A percentile compares a stretch with the other conserved stretches of the same genome.
Conservation (phyloP, 1,140 invertebrate species). For the Micrasema longulum region DNA sequence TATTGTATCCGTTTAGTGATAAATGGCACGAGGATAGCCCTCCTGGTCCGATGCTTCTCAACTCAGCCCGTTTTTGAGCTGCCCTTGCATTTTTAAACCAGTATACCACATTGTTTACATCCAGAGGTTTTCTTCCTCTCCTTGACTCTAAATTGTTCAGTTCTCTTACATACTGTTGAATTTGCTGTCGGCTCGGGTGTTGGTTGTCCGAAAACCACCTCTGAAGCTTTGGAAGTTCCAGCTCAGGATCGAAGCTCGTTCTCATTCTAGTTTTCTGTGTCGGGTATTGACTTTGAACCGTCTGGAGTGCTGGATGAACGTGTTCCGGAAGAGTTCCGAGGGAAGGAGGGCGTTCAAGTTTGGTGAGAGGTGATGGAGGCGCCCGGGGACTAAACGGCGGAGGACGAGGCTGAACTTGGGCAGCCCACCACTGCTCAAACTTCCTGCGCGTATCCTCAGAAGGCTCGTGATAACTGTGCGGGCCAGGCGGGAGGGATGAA, state of each 20-base stretch:
- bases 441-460: constrained; percentile 81
- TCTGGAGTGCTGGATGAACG: constrained; percentile 77
- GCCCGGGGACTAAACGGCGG: constrained; percentile 70
- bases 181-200: constrained; percentile 93
- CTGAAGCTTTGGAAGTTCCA: constrained; percentile 94
- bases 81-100: constrained; percentile 99
- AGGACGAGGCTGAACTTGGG: constrained; percentile 72
- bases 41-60: constrained; percentile 69
- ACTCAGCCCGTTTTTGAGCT: constrained; percentile 90
- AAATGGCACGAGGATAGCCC: constrained; percentile 69
- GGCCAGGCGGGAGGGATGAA: constrained; percentile 70
- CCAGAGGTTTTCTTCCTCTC: constrained; percentile 90
- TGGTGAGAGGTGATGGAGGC: constrained; percentile 68
- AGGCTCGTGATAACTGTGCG: constrained; percentile 72
- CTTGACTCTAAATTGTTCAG: constrained; percentile 92
- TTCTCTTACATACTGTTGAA: constrained; percentile 94
- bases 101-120: constrained; percentile 97
- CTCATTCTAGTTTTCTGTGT: constrained; percentile 92
- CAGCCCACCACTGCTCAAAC: constrained; percentile 82
- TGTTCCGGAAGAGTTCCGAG: constrained; percentile 64
- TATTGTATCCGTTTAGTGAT: constrained; percentile 73
- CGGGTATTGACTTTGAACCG: constrained; percentile 79
- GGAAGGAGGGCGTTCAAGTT: constrained; percentile 63
- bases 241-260: constrained; percentile 94
- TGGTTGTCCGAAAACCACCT: constrained; percentile 96